These are phyloP conservation scores for Siniperca undulata DNA, from an alignment of 2,797 vertebrate genomes.

Conservation along the genomic window DNA sequence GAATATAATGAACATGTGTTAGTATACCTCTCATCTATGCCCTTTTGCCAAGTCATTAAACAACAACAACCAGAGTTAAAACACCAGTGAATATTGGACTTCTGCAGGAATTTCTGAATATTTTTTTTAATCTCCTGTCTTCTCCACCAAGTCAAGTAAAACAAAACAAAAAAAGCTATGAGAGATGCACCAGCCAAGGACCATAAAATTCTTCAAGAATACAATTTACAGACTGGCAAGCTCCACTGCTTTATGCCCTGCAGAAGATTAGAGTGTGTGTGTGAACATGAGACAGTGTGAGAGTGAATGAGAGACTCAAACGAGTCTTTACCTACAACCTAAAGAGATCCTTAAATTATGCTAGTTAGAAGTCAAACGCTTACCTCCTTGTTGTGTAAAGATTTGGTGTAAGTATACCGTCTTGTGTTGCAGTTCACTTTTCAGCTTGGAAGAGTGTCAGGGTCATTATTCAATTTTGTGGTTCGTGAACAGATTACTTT, in stretches of 20 bases:
- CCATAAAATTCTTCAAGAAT: constrained; percentile 5
- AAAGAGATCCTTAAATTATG: constrained; percentile 58
- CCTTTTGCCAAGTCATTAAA: too few species aligned
- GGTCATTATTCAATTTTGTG: constrained; percentile 81
- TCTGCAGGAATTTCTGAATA: neutral
- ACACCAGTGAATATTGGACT: neutral
- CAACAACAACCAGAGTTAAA: neutral
- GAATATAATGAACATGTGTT: neutral
- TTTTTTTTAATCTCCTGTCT: neutral
- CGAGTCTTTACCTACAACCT: constrained; percentile 37
- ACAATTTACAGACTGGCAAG: constrained; percentile 3
- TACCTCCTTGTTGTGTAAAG: constrained; percentile 55
- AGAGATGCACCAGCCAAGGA: constrained; percentile 1
- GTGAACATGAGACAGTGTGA: constrained; percentile 15
- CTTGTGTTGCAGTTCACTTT: constrained; percentile 72
- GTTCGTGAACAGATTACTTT: constrained; percentile 81
- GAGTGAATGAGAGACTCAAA: constrained; percentile 4
- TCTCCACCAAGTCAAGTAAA: neutral
- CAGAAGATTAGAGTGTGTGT: constrained; percentile 23
- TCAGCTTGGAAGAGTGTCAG: constrained; percentile 73
- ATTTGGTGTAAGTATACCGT: constrained; percentile 54
- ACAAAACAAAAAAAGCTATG: neutral
- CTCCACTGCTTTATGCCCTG: constrained; percentile 5
- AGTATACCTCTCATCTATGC: too few species aligned
- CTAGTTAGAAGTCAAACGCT: constrained; percentile 58